Conservation (phyloP, 2,797 vertebrate genomes). For the Novumbra hubbsi region DNA sequence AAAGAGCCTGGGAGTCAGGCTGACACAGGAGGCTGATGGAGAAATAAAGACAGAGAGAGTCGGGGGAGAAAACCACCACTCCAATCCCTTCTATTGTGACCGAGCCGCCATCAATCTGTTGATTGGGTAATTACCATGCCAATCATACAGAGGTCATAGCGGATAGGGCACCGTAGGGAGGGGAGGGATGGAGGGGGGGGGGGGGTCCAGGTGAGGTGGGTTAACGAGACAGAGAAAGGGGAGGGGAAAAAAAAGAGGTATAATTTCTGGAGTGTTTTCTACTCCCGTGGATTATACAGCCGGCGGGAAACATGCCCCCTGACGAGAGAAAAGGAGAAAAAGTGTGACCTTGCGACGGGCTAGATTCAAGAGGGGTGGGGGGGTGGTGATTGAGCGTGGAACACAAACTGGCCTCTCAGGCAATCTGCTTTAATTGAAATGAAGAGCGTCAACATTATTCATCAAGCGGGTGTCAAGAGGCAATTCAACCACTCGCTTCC, state of each 20-base stretch:
- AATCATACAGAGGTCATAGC: constrained; percentile 81
- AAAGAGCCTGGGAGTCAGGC: constrained; percentile 49
- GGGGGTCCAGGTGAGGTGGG: constrained; percentile 14
- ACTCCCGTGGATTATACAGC: constrained; percentile 64
- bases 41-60: constrained; percentile 51
- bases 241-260: constrained; percentile 59
- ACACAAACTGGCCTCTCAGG: constrained; percentile 76
- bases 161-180: constrained; percentile 58
- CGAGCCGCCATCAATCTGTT: constrained; percentile 75
- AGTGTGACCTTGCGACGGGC: constrained; percentile 52
- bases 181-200: constrained; percentile 16
- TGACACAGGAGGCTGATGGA: constrained; percentile 63
- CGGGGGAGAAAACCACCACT: constrained; percentile 61
- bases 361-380: constrained; percentile 16
- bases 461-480: constrained; percentile 84
- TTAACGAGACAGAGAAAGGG: constrained; percentile 21
- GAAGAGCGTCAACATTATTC: constrained; percentile 88
- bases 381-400: constrained; percentile 57
- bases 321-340: constrained; percentile 12
- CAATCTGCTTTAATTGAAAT: constrained; percentile 88
- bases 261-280: constrained; percentile 68
- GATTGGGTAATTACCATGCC: constrained; percentile 83
- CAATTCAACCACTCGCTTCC: constrained; percentile 82
- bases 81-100: constrained; percentile 79
- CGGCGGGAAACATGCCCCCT: constrained; percentile 45